Percentiles rank a stretch among this genome's conserved stretches.
These are phyloP conservation scores for Drosophila triauraria DNA, from an alignment of 1,140 invertebrate genomes.

Conservation along the genomic window DNA sequence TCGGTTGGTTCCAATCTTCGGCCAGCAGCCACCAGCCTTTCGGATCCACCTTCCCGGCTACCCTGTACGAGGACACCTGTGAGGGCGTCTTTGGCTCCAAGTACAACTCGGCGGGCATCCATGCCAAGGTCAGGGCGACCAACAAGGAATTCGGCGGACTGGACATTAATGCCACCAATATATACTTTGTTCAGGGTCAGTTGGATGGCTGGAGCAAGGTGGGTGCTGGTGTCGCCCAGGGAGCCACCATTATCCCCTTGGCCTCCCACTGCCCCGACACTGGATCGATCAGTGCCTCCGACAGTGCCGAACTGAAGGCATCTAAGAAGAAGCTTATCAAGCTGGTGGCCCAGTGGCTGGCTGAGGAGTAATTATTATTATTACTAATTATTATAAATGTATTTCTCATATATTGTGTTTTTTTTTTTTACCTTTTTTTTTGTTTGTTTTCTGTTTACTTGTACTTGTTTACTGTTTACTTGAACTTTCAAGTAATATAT, in stretches of 20 bases:
- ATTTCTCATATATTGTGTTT: not conserved
- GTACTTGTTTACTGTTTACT: no score
- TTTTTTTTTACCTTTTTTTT: not conserved
- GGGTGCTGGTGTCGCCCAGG: conserved; percentile 85
- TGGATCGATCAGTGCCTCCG: conserved; percentile 85
- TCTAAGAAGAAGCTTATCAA: conserved; percentile 59
- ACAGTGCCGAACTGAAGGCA: conserved; percentile 85
- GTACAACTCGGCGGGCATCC: conserved; percentile 47
- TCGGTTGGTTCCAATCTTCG: conserved; percentile 90
- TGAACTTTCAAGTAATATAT: not conserved
- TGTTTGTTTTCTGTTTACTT: conserved; percentile 9
- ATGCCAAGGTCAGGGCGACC: conserved; percentile 85
- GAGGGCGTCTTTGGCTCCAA: conserved; percentile 87
- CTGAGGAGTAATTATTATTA: conserved; percentile 1
- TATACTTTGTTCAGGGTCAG: conserved; percentile 88
- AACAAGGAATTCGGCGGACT: conserved; percentile 88
- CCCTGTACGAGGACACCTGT: conserved; percentile 88
- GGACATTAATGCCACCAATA: conserved; percentile 86
- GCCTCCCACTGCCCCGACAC: conserved; percentile 89
- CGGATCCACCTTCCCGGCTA: conserved; percentile 86
- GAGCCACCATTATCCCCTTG: conserved; percentile 69
- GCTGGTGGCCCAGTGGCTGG: conserved; percentile 70
- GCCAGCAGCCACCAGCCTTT: conserved; percentile 87
- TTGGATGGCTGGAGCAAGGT: conserved; percentile 89
- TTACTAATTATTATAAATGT: not conserved